Conservation (phyloP, 1,140 invertebrate species). For the Pseudomyrmex pallidus region DNA sequence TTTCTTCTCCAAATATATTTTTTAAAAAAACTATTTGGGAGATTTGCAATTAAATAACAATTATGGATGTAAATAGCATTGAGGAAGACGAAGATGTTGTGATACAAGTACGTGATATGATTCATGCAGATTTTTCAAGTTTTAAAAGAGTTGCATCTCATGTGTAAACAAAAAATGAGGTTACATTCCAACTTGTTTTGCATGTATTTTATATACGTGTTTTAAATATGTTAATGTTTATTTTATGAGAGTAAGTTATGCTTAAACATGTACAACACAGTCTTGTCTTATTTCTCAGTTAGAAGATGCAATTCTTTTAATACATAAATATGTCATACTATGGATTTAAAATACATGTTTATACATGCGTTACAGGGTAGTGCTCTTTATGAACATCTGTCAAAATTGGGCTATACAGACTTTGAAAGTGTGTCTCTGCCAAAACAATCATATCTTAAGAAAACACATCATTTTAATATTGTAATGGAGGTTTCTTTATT, state of each 20-base stretch:
- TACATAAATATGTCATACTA: not conserved
- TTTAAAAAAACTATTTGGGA: no score
- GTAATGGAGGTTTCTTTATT: slow-evolving; percentile 60
- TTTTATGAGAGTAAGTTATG: no score
- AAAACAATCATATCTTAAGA: slow-evolving; percentile 37
- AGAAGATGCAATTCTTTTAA: not conserved
- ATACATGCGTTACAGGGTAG: slow-evolving; percentile 74
- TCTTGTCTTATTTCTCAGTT: not conserved
- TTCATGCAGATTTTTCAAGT: not conserved
- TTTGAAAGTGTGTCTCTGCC: slow-evolving; percentile 75
- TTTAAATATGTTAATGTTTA: no score
- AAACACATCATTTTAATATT: slow-evolving; percentile 29
- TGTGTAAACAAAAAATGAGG: not conserved
- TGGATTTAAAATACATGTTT: not conserved
- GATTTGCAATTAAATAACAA: slow-evolving; percentile 2
- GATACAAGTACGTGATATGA: slow-evolving; percentile 70
- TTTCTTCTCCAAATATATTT: no score
- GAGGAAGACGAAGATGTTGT: slow-evolving; percentile 77
- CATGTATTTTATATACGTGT: no score
- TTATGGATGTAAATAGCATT: not conserved
- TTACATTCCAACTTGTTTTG: slow-evolving; percentile 1
- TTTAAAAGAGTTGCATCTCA: not conserved
- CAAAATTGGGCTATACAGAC: slow-evolving; percentile 78
- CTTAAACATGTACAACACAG: no score
- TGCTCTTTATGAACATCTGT: slow-evolving; percentile 76